Conservation (phyloP, 2,888 invertebrate species). For the Strigamia maritima region DNA sequence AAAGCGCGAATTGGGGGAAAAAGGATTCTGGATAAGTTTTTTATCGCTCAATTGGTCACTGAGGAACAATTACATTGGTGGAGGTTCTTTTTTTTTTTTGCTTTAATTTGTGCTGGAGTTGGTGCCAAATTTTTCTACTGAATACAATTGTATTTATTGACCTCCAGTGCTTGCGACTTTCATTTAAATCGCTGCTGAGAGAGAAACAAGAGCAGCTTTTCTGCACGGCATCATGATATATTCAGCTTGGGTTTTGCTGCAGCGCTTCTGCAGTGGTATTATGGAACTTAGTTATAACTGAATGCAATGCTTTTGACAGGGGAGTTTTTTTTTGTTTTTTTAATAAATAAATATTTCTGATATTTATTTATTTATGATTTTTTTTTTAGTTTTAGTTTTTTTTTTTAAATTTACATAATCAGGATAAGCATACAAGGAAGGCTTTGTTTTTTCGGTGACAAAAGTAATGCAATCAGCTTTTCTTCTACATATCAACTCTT, state of each 20-base stretch:
- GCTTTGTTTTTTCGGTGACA: no score
- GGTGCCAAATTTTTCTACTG: neutral
- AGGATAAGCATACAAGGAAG: no score
- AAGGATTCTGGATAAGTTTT: neutral
- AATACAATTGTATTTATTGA: constrained; percentile 4
- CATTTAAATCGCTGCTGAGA: neutral
- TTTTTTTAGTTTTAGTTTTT: neutral
- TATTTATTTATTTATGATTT: neutral
- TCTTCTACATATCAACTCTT: no score
- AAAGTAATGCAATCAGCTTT: no score
- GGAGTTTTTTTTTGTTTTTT: no score
- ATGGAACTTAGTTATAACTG: neutral
- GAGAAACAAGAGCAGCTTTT: neutral
- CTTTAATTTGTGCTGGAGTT: no score
- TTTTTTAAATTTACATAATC: no score
- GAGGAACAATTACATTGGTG: constrained; percentile 11
- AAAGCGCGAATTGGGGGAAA: neutral
- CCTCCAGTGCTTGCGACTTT: neutral
- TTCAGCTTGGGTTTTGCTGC: neutral
- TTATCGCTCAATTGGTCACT: neutral
- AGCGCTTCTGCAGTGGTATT: constrained; percentile 3
- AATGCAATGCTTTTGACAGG: neutral
- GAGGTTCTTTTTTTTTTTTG: neutral
- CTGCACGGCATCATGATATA: neutral
- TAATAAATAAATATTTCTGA: neutral